Conservation (phyloP, 1,140 invertebrate genomes). For the Halesus radiatus region DNA sequence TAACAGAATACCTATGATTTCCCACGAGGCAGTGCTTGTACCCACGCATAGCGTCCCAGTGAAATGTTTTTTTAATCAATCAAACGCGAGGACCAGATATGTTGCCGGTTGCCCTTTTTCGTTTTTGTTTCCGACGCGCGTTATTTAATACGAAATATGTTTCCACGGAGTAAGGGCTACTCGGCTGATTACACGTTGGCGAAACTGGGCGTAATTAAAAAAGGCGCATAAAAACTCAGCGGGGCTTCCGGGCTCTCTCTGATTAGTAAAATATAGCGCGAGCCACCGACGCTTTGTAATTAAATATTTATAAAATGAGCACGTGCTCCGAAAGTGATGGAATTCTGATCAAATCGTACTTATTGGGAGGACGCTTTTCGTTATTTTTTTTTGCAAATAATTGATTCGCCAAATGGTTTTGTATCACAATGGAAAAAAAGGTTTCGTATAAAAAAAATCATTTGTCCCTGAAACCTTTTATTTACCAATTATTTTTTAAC, state of each 20-base stretch:
- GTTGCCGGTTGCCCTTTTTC: slow-evolving; percentile 34
- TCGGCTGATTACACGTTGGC: slow-evolving; percentile 22
- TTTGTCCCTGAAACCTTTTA: no score
- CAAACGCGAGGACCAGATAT: slow-evolving; percentile 46
- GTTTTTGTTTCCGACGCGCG: background rate
- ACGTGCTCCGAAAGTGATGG: background rate
- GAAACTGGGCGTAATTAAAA: slow-evolving; percentile 24
- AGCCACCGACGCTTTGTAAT: background rate
- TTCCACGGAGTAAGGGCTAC: slow-evolving; percentile 6
- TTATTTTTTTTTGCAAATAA: no score
- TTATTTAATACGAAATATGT: slow-evolving; percentile 54
- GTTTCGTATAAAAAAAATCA: no score
- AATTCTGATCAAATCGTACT: no score
- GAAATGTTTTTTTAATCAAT: slow-evolving; percentile 58
- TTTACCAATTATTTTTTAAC: no score
- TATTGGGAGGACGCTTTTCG: no score
- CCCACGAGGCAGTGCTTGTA: slow-evolving; percentile 40
- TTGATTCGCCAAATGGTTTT: no score
- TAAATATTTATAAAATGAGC: slow-evolving; percentile 10
- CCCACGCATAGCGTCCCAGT: slow-evolving; percentile 52
- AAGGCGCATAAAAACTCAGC: background rate
- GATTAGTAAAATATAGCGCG: slow-evolving; percentile 16
- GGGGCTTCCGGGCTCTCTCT: background rate
- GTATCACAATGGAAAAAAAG: no score
- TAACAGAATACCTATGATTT: slow-evolving; percentile 55